Base-by-base conservation (phyloP, 2,888 invertebrate species). In the Drosophila falleni region DNA sequence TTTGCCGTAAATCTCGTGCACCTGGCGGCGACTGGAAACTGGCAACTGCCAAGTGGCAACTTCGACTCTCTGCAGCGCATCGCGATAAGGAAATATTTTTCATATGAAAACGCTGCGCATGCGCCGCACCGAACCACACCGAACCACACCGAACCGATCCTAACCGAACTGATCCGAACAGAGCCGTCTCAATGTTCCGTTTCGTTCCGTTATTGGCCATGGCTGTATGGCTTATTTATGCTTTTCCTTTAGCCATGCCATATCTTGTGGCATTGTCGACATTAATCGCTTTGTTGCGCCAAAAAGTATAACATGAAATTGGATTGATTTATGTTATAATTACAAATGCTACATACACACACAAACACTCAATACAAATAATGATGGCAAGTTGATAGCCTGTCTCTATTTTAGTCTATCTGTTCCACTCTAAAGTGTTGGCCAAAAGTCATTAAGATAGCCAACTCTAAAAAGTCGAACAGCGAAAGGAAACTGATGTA, bases 271-370 rank as follows among this genome's bases (percentile, higher is more conserved):
- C 72, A 85, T 87, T 85, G 87, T 84, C 85, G 87, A 84, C 84
- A 83, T 81, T 87, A 85, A 87, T 85, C 85, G 85, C 81, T 74
- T 76, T 61, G 80, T 64, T 85, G 72, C 75, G 74, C 87, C 85
- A 80, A 81, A 82, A 86, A 83, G 80, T 87, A 81, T 86, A 87
- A 86, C 83, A 85, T 76, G 81, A 83, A 83, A 80, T 80, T 81
- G 81, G 86, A 83, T 87, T 87, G 86, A 87, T 87, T 87, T 87
- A 87, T 87, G 87, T 87, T 83, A 86, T 87, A 87, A 87, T 87
- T 86, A 83, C 78, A 81, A 78, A 76, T 75, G 53, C 65, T 3
- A 51, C 46, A 29, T 6, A 50, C 39, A n/a, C 42, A 26, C 33
- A 42, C 33, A 53, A 5, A 26, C 33, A 58, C 51, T 62, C 66